Percentiles rank a stretch among this genome's conserved stretches.
These are phyloP conservation scores for Neoarius graeffei DNA, from an alignment of 2,113 vertebrate genomes.

Conservation along the genomic window DNA sequence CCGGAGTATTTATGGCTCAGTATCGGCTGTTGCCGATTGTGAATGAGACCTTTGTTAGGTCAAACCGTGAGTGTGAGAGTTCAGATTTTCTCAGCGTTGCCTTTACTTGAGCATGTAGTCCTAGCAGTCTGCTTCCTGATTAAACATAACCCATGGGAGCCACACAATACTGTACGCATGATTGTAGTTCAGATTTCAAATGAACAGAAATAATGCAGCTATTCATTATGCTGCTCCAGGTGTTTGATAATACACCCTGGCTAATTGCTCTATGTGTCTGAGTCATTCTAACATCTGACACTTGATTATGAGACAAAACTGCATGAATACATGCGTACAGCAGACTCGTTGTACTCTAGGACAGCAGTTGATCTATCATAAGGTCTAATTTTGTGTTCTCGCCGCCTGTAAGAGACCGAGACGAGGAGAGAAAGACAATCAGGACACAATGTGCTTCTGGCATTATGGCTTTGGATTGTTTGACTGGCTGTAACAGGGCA, in stretches of 20 bases:
- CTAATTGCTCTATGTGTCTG: slow-evolving; percentile 20
- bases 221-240: slow-evolving; percentile 19
- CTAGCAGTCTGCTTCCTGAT: not conserved
- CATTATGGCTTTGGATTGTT: not conserved
- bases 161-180: not conserved
- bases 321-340: not conserved
- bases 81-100: slow-evolving; percentile 33
- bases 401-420: not conserved
- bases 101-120: slow-evolving; percentile 51
- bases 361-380: not conserved
- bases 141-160: not conserved
- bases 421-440: not conserved
- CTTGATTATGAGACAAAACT: not conserved
- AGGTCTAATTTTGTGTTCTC: not conserved
- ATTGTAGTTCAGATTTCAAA: slow-evolving; percentile 23
- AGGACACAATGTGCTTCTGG: not conserved
- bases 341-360: not conserved
- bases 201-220: slow-evolving; percentile 15
- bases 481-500: not conserved
- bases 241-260: not conserved
- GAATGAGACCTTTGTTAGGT: slow-evolving; percentile 66
- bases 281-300: not conserved
- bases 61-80: slow-evolving; percentile 50
- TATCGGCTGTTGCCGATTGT: slow-evolving; percentile 23
- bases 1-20: not conserved